Conservation (phyloP, 1,140 invertebrate species). For the Hyposmocoma kahamanoa region DNA sequence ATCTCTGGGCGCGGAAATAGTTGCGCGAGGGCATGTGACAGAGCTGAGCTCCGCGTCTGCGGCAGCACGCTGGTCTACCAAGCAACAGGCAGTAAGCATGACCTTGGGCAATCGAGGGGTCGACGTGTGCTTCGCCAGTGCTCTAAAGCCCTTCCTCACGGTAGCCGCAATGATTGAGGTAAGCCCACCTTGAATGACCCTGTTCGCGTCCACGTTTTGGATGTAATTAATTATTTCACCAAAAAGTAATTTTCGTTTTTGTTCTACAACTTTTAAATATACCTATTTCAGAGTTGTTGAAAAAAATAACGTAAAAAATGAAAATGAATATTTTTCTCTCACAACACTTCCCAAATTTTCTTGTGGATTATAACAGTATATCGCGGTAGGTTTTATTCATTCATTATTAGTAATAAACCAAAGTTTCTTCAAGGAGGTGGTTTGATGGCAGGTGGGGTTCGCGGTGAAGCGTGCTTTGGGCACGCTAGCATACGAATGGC, state of each 20-base stretch:
- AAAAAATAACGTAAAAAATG: too few relatives aligned
- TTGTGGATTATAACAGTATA: too few relatives aligned
- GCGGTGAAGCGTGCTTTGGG: slow-evolving; percentile 47
- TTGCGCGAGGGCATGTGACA: slow-evolving; percentile 39
- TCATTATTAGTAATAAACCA: too few relatives aligned
- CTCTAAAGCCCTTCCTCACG: slow-evolving; percentile 46
- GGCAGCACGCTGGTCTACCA: slow-evolving; percentile 42
- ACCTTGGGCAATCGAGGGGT: slow-evolving; percentile 58
- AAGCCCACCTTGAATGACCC: too few relatives aligned
- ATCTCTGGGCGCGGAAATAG: slow-evolving; percentile 54
- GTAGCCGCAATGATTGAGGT: slow-evolving; percentile 64
- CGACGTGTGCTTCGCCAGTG: slow-evolving; percentile 52
- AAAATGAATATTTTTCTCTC: background rate
- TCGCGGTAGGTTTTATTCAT: too few relatives aligned
- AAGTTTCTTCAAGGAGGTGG: background rate
- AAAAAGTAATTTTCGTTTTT: background rate
- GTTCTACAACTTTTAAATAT: too few relatives aligned
- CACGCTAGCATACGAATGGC: slow-evolving; percentile 58
- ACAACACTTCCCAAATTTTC: background rate
- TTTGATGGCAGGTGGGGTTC: slow-evolving; percentile 43
- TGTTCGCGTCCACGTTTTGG: too few relatives aligned
- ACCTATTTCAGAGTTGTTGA: too few relatives aligned
- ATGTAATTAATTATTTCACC: background rate
- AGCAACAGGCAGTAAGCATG: slow-evolving; percentile 44
- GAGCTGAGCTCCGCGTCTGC: slow-evolving; percentile 52